Percentiles rank a stretch among this genome's conserved stretches.
phyloP scores from a whole-genome alignment of 1,140 invertebrate species.

The Pemphigus obesinymphae region DNA sequence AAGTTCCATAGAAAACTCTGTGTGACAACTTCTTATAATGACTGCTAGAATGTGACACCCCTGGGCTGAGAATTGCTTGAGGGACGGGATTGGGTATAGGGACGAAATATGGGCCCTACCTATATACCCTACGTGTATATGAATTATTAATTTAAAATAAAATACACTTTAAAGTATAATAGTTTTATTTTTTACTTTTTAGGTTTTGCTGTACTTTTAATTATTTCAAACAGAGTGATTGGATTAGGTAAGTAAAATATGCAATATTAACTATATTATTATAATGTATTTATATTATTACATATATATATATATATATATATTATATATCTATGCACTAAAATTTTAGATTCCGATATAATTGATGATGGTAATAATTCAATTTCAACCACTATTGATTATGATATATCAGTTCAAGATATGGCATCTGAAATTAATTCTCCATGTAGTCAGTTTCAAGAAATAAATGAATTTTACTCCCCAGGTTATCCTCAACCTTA shows the following conservation, averaged over 20 bases:
- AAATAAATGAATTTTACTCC: slow-evolving; percentile 64
- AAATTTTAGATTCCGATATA: slow-evolving; percentile 8
- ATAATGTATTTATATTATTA: neutral
- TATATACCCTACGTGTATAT: no score
- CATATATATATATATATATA: no score
- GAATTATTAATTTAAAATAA: neutral
- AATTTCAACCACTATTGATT: slow-evolving; percentile 5
- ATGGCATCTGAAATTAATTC: neutral
- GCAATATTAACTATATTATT: neutral
- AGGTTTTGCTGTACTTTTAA: slow-evolving; percentile 14
- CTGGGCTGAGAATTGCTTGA: no score
- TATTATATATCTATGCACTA: no score
- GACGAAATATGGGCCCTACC: no score
- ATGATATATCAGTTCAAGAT: slow-evolving; percentile 25
- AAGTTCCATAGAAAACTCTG: no score
- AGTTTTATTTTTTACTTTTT: neutral
- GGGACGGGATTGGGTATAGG: no score
- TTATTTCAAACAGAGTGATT: neutral
- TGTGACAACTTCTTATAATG: no score
- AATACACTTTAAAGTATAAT: neutral
- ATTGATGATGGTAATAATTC: neutral
- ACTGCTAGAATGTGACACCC: no score
- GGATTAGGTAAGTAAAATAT: slow-evolving; percentile 9
- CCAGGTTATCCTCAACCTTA: slow-evolving; percentile 66
- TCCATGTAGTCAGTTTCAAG: slow-evolving; percentile 24